These are phyloP conservation scores for Acrocephalus kingi DNA, from an alignment of 2,113 vertebrate genomes.

Conservation along the genomic window DNA sequence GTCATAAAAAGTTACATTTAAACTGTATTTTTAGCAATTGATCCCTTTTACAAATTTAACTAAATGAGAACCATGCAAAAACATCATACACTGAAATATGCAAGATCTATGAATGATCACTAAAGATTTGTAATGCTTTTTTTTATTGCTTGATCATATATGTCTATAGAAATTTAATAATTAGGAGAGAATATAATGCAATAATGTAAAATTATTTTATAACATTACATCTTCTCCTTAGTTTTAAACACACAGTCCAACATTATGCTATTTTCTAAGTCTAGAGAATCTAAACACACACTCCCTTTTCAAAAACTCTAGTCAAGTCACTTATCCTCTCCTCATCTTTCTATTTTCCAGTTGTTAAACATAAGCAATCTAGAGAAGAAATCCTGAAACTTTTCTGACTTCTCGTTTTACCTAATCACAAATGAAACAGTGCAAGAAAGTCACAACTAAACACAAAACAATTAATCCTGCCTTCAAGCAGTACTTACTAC, in stretches of 20 bases:
- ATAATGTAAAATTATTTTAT: background rate
- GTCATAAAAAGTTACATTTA: background rate
- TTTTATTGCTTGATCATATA: background rate
- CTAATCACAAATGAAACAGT: background rate
- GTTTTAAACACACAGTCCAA: background rate
- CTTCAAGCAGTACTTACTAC: conserved; percentile 69
- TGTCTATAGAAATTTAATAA: background rate
- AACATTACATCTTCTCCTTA: background rate
- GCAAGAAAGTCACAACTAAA: background rate
- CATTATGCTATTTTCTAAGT: background rate
- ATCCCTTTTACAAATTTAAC: background rate
- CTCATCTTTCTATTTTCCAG: background rate
- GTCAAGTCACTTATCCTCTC: background rate
- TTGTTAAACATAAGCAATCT: background rate
- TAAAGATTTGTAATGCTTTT: background rate
- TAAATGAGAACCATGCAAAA: background rate
- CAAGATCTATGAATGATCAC: background rate
- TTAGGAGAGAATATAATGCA: background rate
- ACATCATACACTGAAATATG: background rate
- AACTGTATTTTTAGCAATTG: background rate
- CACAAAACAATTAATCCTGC: background rate
- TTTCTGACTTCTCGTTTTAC: background rate
- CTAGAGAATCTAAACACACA: background rate
- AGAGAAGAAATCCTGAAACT: background rate
- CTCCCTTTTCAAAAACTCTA: background rate